Base-by-base conservation (phyloP, 2,888 invertebrate species). In the Oscheius onirici region DNA sequence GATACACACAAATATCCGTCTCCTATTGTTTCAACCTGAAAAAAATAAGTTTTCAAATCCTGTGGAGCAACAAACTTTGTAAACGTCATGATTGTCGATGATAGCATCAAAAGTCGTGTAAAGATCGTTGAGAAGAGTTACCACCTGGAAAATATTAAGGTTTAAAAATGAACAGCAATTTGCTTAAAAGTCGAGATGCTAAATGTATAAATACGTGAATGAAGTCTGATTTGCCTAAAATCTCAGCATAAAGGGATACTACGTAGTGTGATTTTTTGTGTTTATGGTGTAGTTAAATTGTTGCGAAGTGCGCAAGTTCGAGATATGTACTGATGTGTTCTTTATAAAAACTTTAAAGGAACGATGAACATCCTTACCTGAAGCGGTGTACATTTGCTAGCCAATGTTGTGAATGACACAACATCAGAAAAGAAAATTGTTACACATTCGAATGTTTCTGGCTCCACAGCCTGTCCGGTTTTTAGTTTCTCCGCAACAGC, bases 361-460 rank as follows among this genome's bases (percentile, higher is more conserved):
- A n/a, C n/a, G 20, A 17, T 51, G 43, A 11, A 40, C 24, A 17
- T 26, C 6, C n/a, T 8, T 43, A 75, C 75, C 77, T 84, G 84
- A 2, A 84, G 70, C 0, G 84, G 84, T 1, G 83, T 83, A 51
- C 82, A 84, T 60, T 77, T 75, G 20, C 77, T 77, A 2, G 84
- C 84, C n/a, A 84, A 54, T 24, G 79, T 83, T 28, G 84, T 84
- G 72, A 84, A 84, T 1, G 78, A 77, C 8, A 84, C 84, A n/a
- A 84, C 83, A 51, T 84, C 84, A 17, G 82, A 83, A 77, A 84
- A 84, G 77, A 83, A 84, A 15, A 84, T 74, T 13, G 84, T 82
- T 34, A 84, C 84, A 55, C 78, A 72, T 20, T 81, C 82, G 52
- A 81, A 84, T 8, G 79, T 73, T 58, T 84, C 83, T 0, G 84